A percentile compares a stretch with the other conserved stretches of the same genome.
Evolutionary conservation across 2,113 vertebrate species (phyloP).

Genomic region (Protobothrops flavoviridis): DNA sequence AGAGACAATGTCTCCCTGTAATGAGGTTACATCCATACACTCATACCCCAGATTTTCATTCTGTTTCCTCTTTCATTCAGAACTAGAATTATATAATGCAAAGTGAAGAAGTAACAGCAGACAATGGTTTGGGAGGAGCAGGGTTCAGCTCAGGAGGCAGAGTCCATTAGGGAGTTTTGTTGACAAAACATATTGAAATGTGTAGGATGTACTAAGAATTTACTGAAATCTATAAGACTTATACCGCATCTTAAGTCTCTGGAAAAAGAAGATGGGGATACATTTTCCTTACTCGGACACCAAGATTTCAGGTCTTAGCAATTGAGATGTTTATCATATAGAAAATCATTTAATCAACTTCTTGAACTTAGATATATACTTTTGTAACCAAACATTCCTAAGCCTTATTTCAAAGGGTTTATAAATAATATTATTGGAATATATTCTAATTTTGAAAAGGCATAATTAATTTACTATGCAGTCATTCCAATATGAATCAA

Average conservation of each 20-base stretch:
- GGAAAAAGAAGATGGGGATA: not conserved
- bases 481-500: not conserved
- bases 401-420: not conserved
- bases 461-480: not conserved
- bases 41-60: not conserved
- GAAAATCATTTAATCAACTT: not conserved
- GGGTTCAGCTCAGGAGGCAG: no score
- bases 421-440: not conserved
- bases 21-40: not conserved
- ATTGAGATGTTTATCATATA: not conserved
- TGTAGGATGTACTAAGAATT: not conserved
- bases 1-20: not conserved
- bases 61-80: not conserved
- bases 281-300: not conserved
- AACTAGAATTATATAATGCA: not conserved
- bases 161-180: not conserved
- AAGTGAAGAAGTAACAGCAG: not conserved
- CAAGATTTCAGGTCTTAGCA: not conserved
- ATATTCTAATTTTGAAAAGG: not conserved
- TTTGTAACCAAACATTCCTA: not conserved
- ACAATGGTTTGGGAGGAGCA: not conserved
- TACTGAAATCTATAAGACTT: not conserved
- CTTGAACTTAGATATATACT: not conserved
- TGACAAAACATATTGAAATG: not conserved
- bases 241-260: not conserved